These are phyloP conservation scores for Vidua macroura DNA, from an alignment of 2,113 vertebrate species.

Conservation along the genomic window DNA sequence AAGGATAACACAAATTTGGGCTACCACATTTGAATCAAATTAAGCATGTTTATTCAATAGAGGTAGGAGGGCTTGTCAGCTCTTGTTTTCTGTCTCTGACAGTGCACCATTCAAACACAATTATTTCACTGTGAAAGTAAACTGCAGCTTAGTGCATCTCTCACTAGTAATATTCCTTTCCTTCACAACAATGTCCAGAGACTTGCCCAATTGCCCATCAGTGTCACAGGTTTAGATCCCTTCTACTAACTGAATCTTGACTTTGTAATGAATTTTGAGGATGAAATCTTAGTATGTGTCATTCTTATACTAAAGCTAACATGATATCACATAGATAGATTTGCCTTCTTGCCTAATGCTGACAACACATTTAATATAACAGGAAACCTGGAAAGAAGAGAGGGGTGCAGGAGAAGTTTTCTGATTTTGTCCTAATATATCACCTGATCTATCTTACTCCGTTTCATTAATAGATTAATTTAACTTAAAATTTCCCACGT, in stretches of 20 bases:
- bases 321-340: neutral
- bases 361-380: neutral
- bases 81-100: neutral
- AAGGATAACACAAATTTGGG: neutral
- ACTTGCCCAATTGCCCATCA: neutral
- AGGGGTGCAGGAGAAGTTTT: fast-evolving
- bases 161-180: neutral
- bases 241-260: neutral
- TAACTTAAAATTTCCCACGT: neutral
- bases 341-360: neutral
- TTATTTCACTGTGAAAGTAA: neutral
- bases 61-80: neutral
- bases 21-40: neutral
- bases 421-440: neutral
- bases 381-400: neutral
- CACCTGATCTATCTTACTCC: neutral
- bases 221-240: neutral
- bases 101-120: neutral
- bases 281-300: neutral
- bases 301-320: neutral
- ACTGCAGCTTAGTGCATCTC: neutral
- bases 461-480: neutral
- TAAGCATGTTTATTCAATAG: neutral
- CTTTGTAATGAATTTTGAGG: neutral
- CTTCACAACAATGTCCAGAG: neutral